Base-by-base conservation (phyloP, 2,888 invertebrate genomes). In the Trichacis sp. region DNA sequence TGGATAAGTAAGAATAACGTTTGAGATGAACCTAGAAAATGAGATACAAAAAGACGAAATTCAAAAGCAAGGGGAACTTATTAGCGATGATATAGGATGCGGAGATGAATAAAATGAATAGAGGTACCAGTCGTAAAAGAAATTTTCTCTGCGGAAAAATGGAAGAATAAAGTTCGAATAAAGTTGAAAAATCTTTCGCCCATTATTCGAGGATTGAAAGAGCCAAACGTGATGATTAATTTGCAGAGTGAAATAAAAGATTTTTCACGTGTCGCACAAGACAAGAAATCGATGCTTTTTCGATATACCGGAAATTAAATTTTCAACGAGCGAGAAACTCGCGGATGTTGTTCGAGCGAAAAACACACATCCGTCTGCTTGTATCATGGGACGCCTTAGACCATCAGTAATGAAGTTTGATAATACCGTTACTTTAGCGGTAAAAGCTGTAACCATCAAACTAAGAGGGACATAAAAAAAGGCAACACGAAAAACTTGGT, bases 391-490 rank as follows among this genome's bases (percentile, higher is more conserved):
- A 38, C 47, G 14, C 29, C 30, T 20, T 2, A 29, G 53, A 42
- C 24, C 29, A 42, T 53, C 51, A 24, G 40, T 38, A 59, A 59
- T 52, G 46, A 59, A 52, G 59, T 61, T 55, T 33, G 51, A 50
- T 38, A 51, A 45, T 52, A 56, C 56, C 62, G 62, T 62, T 62
- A 62, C 51, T 56, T 51, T 42, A 57, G 52, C 48, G 51, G 62
- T 62, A 62, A 50, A 50, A 11, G 36, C 50, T 50, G 50, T 50
- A 50, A 38, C 30, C 38, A 38, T 15, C 29, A 17, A 48, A 17
- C 17, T 12, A 30, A 30, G 11, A 30, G 24, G 14, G 15, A 15
- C 14, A 48, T 24, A 11, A 30, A 30, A 11, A 12, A 24, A 18
- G 24, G 24, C 9, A 6, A 45, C n/a, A n/a, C n/a, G 19, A 19